phyloP scores from a whole-genome alignment of 2,888 invertebrate species.

The Leucoptera coffeella region DNA sequence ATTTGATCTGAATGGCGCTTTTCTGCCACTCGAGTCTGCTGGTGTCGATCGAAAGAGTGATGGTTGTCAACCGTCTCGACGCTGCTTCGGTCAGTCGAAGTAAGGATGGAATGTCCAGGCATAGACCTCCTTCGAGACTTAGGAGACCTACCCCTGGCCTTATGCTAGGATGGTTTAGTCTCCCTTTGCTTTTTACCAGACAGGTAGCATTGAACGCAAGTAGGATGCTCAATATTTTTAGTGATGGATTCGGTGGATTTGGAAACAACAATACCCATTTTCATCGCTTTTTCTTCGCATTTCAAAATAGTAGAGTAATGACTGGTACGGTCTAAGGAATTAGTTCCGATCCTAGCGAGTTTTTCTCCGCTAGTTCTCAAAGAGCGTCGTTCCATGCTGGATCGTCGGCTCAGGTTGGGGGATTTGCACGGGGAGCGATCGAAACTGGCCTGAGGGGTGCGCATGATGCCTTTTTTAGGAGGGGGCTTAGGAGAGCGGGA shows the following conservation, averaged over 20 bases:
- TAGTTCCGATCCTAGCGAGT: slow-evolving; percentile 38
- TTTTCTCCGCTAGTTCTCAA: slow-evolving; percentile 36
- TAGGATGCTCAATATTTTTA: slow-evolving; percentile 59
- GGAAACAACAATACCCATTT: slow-evolving; percentile 51
- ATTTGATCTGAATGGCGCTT: slow-evolving; percentile 47
- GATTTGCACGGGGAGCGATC: slow-evolving; percentile 42
- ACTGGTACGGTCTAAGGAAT: slow-evolving; percentile 39
- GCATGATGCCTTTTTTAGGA: slow-evolving; percentile 47
- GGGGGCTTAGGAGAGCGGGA: slow-evolving; percentile 39
- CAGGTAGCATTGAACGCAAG: slow-evolving; percentile 68
- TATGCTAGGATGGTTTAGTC: slow-evolving; percentile 58
- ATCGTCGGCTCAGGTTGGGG: slow-evolving; percentile 34
- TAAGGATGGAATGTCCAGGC: slow-evolving; percentile 23
- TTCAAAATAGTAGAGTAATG: slow-evolving; percentile 45
- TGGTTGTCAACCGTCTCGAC: slow-evolving; percentile 35
- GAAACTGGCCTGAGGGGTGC: slow-evolving; percentile 43
- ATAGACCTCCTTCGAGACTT: slow-evolving; percentile 31
- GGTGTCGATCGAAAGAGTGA: too few relatives aligned
- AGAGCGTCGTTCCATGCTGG: slow-evolving; percentile 8
- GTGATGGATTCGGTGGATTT: slow-evolving; percentile 50
- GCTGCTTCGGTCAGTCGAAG: slow-evolving; percentile 40
- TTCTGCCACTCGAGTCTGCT: slow-evolving; percentile 21
- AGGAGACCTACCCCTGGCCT: slow-evolving; percentile 61
- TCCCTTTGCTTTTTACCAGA: slow-evolving; percentile 55
- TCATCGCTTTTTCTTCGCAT: slow-evolving; percentile 43